Evolutionary conservation across 1,140 invertebrate species (phyloP).

Genomic region (Sarcophaga peregrina): DNA sequence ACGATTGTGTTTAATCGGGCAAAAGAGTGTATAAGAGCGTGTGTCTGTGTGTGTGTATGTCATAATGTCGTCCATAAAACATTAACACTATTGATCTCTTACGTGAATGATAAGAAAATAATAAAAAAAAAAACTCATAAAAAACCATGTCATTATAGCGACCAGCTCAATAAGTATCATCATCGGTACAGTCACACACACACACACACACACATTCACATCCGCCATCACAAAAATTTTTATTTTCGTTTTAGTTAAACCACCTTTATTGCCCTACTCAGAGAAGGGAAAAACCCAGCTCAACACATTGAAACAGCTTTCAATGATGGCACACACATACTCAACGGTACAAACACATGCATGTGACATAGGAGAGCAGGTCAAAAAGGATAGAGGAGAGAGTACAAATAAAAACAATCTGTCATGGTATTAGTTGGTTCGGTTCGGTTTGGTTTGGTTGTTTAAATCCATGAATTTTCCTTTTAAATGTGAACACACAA

Average conservation of each 20-base stretch:
- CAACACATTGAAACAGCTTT: not conserved
- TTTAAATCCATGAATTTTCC: no score
- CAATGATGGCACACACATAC: not conserved
- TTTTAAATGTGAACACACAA: no score
- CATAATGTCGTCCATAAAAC: not conserved
- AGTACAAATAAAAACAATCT: not conserved
- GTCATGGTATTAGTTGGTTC: not conserved
- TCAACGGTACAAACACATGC: not conserved
- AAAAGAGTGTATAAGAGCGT: not conserved
- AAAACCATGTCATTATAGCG: conserved; percentile 14
- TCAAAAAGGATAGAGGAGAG: not conserved
- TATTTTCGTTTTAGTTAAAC: no score
- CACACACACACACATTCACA: not conserved
- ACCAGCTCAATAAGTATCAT: conserved; percentile 14
- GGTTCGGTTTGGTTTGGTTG: no score
- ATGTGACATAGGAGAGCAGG: not conserved
- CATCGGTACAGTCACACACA: not conserved
- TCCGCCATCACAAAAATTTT: not conserved
- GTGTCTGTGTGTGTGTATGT: no score
- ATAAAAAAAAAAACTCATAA: not conserved
- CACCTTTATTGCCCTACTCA: no score
- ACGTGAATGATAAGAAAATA: not conserved
- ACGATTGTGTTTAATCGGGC: not conserved
- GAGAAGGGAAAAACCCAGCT: not conserved
- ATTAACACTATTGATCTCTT: conserved; percentile 22